Base-by-base conservation (phyloP, 2,113 vertebrate species). In the Hoplias malabaricus region DNA sequence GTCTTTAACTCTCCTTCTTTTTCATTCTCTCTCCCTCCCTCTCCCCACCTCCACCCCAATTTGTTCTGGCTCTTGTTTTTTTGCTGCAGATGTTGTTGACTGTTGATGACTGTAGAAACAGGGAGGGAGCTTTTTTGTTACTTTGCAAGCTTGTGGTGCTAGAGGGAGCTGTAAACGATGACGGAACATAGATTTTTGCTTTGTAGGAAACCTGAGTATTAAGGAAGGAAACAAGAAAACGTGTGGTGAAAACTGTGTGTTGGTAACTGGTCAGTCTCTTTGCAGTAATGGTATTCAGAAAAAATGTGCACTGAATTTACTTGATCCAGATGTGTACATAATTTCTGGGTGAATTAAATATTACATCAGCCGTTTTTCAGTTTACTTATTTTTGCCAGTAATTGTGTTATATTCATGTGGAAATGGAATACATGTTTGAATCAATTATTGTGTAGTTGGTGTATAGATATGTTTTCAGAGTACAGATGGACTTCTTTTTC, bases 71-170 rank as follows among this genome's bases (percentile, higher is more conserved):
- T 85, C 89, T 87, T 72, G 65, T 79, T 62, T 80, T 56, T 65
- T 62, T 65, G 31, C 73, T 81, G 87, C 86, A 90, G 78, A 84
- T 83, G 81, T 86, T 90, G 88, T 90, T 91, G 88, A 77, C 54
- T 50, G 90, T 89, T 69, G 86, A 89, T 78, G 75, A 82, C 83
- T 89, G 84, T 78, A 79, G 40, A 87, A 84, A 80, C 77, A 73
- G 79, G 82, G 84, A 90, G 86, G 86, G 89, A 88, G 85, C 62
- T 71, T 65, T 43, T 63, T 59, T 38, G 0, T 23, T 11, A 46
- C n/a, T 23, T 33, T 63, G 25, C 19, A 56, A 61, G 33, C 40
- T 42, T 46, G 34, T 53, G 68, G 69, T 29, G 4, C 12, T 75
- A 25, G 48, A 77, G 54, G 19, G 74, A 21, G 40, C 70, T 65